phyloP scores from a whole-genome alignment of 2,797 vertebrate genomes.

The Lateolabrax maculatus region DNA sequence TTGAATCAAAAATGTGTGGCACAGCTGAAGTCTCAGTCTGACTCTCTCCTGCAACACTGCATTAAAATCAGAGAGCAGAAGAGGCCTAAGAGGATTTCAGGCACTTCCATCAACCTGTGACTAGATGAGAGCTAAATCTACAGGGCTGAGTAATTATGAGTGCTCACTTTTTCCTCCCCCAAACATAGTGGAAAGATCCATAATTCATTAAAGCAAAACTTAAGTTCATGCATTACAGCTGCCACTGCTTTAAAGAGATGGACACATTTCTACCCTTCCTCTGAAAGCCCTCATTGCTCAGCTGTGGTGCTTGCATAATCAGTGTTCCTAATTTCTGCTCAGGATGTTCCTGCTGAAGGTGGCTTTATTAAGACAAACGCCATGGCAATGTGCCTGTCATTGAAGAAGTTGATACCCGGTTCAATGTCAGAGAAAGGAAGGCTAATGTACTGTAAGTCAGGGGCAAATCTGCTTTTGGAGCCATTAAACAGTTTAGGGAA shows the following conservation, averaged over 20 bases:
- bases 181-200: constrained; percentile 62
- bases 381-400: not conserved
- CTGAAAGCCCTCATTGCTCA: constrained; percentile 12
- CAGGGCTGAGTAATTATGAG: constrained; percentile 57
- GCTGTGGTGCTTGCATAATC: not conserved
- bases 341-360: constrained; percentile 21
- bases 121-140: constrained; percentile 49
- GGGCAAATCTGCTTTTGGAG: constrained; percentile 48
- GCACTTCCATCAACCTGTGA: constrained; percentile 66
- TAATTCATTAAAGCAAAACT: constrained; percentile 69
- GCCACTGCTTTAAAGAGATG: constrained; percentile 50
- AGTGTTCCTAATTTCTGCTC: constrained; percentile 20
- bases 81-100: constrained; percentile 58
- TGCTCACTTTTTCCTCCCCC: constrained; percentile 50
- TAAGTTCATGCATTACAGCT: constrained; percentile 55
- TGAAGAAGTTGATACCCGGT: constrained; percentile 9
- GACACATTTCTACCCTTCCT: constrained; percentile 33
- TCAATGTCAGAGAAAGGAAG: constrained; percentile 36
- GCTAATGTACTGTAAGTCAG: constrained; percentile 21
- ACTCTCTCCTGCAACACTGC: constrained; percentile 45
- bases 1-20: constrained; percentile 50
- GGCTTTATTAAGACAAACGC: not conserved
- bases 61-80: constrained; percentile 59
- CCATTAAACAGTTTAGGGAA: constrained; percentile 57
- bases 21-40: constrained; percentile 32